Base-by-base conservation (phyloP, 2,113 vertebrate species). In the Egretta garzetta region DNA sequence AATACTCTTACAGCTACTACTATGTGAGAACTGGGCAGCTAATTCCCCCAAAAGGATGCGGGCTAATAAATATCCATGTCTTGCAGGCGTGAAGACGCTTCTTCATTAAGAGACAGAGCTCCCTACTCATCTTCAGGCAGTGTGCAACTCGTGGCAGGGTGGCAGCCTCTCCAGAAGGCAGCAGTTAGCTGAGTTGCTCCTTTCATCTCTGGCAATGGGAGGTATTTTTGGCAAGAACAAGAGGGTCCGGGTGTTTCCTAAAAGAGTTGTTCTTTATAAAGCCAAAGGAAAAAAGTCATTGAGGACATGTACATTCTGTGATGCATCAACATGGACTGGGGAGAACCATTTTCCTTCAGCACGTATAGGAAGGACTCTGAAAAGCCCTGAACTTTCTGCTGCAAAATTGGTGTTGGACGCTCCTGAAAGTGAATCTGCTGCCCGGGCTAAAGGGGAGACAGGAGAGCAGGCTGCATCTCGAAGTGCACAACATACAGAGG, bases 401-500 rank as follows among this genome's bases (percentile, higher is more conserved):
- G 26, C 35, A 28, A 4, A 6, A 0, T 0, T 19, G 7, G 35
- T 5, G 10, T 0, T 56, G 37, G 91, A 45, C 7, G 0, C 12
- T 10, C 4, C 70, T 49, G 73, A 22, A 9, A 33, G 23, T 1
- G 52, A 82, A 1, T 8, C 73, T 58, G 35, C 52, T 80, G 52
- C 47, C 13, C 41, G 8, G 49, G 52, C 37, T 12, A 1, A 10
- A 30, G 0, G 0, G 47, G 71, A 90, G 23, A 2, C 1, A 14
- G 37, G 33, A 52, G 27, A 26, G 27, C 19, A 37, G 4, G 47
- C 24, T 5, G 3, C 17, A 5, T 4, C 43, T 41, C 49, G 3
- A 1, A 3, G 1, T 8, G n/a, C 23, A 1, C 50, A 4, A 22
- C 9, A 3, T 1, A 0, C 45, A 0, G 9, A 70, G 21, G 8